These are phyloP conservation scores for Alcedo atthis DNA, from an alignment of 2,797 vertebrate species.

Conservation along the genomic window DNA sequence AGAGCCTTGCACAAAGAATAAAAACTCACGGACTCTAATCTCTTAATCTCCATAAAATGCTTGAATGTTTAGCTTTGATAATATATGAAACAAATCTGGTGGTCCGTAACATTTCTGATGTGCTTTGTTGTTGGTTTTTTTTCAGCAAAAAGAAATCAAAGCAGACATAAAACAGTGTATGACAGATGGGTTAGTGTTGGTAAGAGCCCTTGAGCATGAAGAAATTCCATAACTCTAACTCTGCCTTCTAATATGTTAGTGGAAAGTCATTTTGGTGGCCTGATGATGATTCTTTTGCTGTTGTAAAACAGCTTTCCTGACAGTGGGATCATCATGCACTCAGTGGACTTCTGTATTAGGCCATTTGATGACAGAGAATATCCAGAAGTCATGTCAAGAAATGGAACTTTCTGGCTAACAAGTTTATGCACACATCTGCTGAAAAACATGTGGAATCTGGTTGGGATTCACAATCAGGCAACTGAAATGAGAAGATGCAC, in stretches of 20 bases:
- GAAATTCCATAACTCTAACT: not conserved
- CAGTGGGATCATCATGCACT: not conserved
- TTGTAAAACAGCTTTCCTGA: not conserved
- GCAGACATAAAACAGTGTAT: not conserved
- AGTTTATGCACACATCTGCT: not conserved
- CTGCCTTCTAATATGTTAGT: not conserved
- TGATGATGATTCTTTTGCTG: not conserved
- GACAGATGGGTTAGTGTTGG: not conserved
- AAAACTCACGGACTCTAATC: slow-evolving; percentile 27
- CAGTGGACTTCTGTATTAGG: not conserved
- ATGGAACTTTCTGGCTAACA: not conserved
- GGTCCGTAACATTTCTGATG: slow-evolving; percentile 10
- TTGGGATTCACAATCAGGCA: not conserved
- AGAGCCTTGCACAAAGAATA: not conserved
- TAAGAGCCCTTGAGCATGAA: slow-evolving; percentile 13
- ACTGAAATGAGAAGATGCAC: not conserved
- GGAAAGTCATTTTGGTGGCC: not conserved
- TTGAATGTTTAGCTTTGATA: slow-evolving; percentile 54
- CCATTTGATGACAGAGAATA: not conserved
- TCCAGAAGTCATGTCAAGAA: not conserved
- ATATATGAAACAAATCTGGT: slow-evolving; percentile 40
- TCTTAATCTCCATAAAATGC: slow-evolving; percentile 55
- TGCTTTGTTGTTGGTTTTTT: not conserved
- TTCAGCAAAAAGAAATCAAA: not conserved
- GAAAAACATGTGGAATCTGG: not conserved